Evolutionary conservation across 2,797 vertebrate species (phyloP), one percentile per base, ranked within the genome.

Genomic region (Ataeniobius toweri): DNA sequence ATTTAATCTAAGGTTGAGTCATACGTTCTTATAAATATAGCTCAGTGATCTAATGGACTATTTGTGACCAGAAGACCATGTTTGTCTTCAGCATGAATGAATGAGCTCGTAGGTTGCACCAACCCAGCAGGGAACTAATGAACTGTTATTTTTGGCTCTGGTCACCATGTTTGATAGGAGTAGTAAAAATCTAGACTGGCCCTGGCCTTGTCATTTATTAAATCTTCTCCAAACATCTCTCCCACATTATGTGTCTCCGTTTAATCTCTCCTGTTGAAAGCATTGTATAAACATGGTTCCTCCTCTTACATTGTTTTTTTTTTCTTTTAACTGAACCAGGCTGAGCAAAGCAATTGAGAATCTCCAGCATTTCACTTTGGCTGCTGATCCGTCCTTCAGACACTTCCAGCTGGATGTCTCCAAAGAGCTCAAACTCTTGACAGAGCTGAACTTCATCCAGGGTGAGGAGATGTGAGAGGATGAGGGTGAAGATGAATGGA

Each of bases 391-490:
- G 14, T 98, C 97, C 48, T 98, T 99, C 93, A 96, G 96, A 89
- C 97, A 97, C 81, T 98, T 98, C 94, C 98, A 99, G 94, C 94
- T 99, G 92, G 98, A 99, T 0, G 95, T 98, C 80, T 96, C 96
- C 88, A 95, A 97, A 77, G 98, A 99, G 86, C 96, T 99, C 86
- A 98, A 98, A 91, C 93, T 98, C 50, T 94, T 99, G 86, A 97
- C 95, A 0, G 97, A 97, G 75, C 92, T 99, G 80, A 96, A 95
- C 90, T 99, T 99, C 89, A 96, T 97, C 89, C 94, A 96, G 94
- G 97, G 98, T 99, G 83, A 91, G 92, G 58, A 50, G 51, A 36
- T 26, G 56, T 41, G 46, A 46, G 69, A 65, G 50, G 73, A 41
- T n/a, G 41, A 59, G 22, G 51, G 20, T 22, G n/a, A 6, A n/a